Base-by-base conservation (phyloP, 2,888 invertebrate genomes). In the Ophonus ardosiacus region DNA sequence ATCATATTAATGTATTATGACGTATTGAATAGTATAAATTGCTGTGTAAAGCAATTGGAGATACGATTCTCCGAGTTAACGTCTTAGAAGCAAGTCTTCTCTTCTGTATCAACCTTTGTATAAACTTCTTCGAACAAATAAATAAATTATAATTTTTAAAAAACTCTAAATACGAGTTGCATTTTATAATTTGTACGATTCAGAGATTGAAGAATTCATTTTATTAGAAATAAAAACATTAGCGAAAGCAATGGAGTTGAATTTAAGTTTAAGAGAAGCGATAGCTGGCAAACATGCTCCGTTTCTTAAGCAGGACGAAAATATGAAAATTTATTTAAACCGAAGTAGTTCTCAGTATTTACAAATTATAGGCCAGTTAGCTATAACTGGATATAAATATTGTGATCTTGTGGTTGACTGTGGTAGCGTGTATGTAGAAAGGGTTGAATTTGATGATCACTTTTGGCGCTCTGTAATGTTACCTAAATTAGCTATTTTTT, bases 211-310 rank as follows among this genome's bases (percentile, higher is more conserved):
- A 18, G 21, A 17, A 18, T 61, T 61, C 21, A 18, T 61, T 61
- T 61, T 61, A 61, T 18, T 61, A 18, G 61, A 61, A 61, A 18
- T 8, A 61, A 61, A 61, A 61, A 61, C 61, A 18, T 61, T 61
- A 61, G 18, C 61, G 6, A 61, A 61, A 61, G 17, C 61, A 8
- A 18, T 61, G 17, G 61, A 61, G 21, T 21, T 61, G 21, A 61
- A 61, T 61, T 61, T 61, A 17, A 18, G 18, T 8, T 18, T 61
- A 18, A 8, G 7, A 7, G 18, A 61, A 17, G 18, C 18, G 7
- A 61, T 61, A 61, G 10, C 17, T 15, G 21, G 21, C 3, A 61
- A 61, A 61, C 10, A 18, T 7, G 18, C 18, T 8, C 17, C 8
- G 18, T 61, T 61, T 61, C 21, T 61, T 18, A 5, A 61, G 18